Evolutionary conservation across 2,797 vertebrate genomes (phyloP), one percentile per base, ranked within the genome.

Genomic region (Aphelocoma californica): DNA sequence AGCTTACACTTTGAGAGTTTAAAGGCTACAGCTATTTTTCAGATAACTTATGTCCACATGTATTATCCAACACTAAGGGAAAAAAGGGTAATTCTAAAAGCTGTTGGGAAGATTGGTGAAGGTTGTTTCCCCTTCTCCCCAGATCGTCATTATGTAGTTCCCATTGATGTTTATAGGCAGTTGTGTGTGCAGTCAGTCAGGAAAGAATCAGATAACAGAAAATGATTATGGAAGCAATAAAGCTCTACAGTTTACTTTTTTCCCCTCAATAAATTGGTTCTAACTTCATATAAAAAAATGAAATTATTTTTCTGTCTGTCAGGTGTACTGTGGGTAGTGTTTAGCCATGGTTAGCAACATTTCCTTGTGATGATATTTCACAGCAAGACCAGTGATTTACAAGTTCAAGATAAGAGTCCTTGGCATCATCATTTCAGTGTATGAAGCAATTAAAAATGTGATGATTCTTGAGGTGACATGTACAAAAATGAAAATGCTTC

Each of bases 361-460:
- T 47, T 83, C 34, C 64, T 86, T 32, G 2, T 65, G 61, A 48
- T 61, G 20, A n/a, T 84, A 86, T 24, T 85, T 67, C 50, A 29
- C 53, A 82, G 54, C 79, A 56, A 80, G 72, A 74, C 61, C 25
- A n/a, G 50, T 78, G 91, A 86, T 78, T 92, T 95, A 58, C 50
- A 83, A 75, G 54, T 51, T 92, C 64, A 62, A 54, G 75, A 45
- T 91, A 62, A 78, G 73, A 54, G 34, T 83, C 61, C 21, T 79
- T 42, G 58, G 54, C 47, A 57, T 21, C 38, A 77, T 77, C 81
- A 36, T 17, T 61, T 53, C 71, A 51, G 10, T 36, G 20, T 75
- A 72, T 69, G 36, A 82, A 88, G 47, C 80, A 93, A 92, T 92
- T 92, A 92, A 93, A 95, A 95, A 75, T 24, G 58, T 79, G 50